These are phyloP conservation scores for Drosophila phalerata DNA, from an alignment of 2,888 invertebrate genomes.

Conservation along the genomic window DNA sequence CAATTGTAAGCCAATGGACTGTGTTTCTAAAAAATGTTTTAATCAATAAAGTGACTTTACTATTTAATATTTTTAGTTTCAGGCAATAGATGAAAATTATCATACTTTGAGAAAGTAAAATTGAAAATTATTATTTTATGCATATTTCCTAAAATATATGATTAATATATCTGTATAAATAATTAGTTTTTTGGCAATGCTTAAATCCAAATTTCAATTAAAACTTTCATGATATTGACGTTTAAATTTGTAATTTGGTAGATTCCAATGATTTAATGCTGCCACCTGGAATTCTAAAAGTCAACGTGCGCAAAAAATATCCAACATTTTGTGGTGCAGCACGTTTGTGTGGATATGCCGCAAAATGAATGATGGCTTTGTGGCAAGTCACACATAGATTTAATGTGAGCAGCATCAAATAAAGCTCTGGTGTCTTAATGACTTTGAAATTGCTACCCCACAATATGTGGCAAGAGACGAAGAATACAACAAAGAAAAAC, in stretches of 20 bases:
- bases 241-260: slow-evolving; percentile 53
- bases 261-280: slow-evolving; percentile 36
- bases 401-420: slow-evolving; percentile 46
- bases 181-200: not conserved
- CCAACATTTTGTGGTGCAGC: slow-evolving; percentile 27
- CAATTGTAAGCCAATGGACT: slow-evolving; percentile 25
- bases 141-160: no score
- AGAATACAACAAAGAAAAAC: slow-evolving; percentile 1
- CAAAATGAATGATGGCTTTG: slow-evolving; percentile 44
- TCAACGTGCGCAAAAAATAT: slow-evolving; percentile 29
- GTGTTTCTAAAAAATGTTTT: not conserved
- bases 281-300: slow-evolving; percentile 1
- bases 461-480: slow-evolving; percentile 9
- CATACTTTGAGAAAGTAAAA: no score
- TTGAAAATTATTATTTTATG: no score
- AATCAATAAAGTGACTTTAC: not conserved
- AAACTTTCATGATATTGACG: slow-evolving; percentile 59
- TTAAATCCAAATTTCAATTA: not conserved
- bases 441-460: slow-evolving; percentile 65
- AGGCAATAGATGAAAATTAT: not conserved
- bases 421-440: slow-evolving; percentile 62
- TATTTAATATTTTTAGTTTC: not conserved
- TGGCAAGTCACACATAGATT: slow-evolving; percentile 39
- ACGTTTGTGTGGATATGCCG: slow-evolving; percentile 7
- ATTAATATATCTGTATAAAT: not conserved